These are phyloP conservation scores for Datnioides undecimradiatus DNA, from an alignment of 2,113 vertebrate species.

Conservation along the genomic window DNA sequence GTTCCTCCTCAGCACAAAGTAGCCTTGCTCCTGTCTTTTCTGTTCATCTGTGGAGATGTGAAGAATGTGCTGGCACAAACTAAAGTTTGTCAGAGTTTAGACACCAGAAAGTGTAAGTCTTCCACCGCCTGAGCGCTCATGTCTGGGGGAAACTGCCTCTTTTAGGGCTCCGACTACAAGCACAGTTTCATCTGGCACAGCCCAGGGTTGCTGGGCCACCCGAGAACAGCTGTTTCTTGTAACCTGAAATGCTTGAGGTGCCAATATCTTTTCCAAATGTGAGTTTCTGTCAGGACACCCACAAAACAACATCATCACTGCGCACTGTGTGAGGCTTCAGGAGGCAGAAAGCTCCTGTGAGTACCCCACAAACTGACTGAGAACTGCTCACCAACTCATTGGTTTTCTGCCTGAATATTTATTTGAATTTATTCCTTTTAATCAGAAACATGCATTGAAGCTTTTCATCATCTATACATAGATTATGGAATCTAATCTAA, in stretches of 20 bases:
- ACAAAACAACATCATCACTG: constrained; percentile 53
- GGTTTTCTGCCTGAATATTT: neutral
- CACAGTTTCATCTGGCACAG: constrained; percentile 42
- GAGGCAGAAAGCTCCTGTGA: neutral
- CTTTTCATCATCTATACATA: constrained; percentile 48
- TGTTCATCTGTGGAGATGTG: constrained; percentile 6
- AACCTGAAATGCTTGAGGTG: constrained; percentile 84
- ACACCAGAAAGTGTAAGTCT: neutral
- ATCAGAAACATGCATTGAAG: constrained; percentile 6
- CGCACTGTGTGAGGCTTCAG: neutral
- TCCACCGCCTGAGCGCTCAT: neutral
- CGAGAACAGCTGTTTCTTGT: constrained; percentile 86
- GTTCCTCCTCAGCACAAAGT: neutral
- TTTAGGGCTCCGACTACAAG: constrained; percentile 11
- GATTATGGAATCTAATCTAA: constrained; percentile 67
- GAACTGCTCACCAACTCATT: too few relatives aligned
- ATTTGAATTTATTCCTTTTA: constrained; percentile 15
- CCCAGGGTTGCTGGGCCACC: constrained; percentile 67
- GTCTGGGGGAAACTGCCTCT: constrained; percentile 17
- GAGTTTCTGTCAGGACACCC: constrained; percentile 65
- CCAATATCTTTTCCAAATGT: constrained; percentile 84
- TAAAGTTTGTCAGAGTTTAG: neutral
- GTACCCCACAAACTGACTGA: neutral
- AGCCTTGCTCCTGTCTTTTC: neutral
- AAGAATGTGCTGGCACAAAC: neutral